These are phyloP conservation scores for Diplosoma virens DNA, from an alignment of 23 tunicate genomes.

Conservation along the genomic window DNA sequence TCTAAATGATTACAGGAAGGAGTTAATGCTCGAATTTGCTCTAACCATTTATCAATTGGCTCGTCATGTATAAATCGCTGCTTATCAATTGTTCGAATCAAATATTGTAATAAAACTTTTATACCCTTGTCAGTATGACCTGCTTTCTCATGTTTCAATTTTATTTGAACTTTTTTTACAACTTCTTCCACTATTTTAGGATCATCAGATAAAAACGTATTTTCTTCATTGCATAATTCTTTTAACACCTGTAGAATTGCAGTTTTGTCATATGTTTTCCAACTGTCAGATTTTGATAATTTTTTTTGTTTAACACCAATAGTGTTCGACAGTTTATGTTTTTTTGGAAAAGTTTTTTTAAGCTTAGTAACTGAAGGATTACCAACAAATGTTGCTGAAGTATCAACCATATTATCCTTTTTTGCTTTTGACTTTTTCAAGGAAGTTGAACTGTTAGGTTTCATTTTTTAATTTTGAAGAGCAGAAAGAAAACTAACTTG, in stretches of 20 bases:
- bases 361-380: too few relatives aligned
- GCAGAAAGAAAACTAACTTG: too few relatives aligned
- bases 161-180: neutral
- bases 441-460: too few relatives aligned
- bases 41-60: conserved; percentile 55
- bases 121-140: neutral
- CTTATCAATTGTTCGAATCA: neutral
- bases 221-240: neutral
- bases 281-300: too few relatives aligned
- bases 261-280: neutral
- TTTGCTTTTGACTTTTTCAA: too few relatives aligned
- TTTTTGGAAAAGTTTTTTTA: too few relatives aligned
- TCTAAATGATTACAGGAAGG: conserved; percentile 35
- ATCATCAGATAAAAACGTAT: neutral
- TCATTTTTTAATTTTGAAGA: too few relatives aligned
- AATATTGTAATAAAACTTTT: neutral
- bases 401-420: too few relatives aligned
- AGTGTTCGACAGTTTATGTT: too few relatives aligned
- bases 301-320: too few relatives aligned
- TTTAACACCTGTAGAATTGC: neutral
- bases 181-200: neutral
- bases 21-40: conserved; percentile 45
- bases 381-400: too few relatives aligned
- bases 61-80: neutral
- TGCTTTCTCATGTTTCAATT: too few relatives aligned